Conservation (phyloP, 1,140 invertebrate species). For the Daktulosphaira vitifoliae region DNA sequence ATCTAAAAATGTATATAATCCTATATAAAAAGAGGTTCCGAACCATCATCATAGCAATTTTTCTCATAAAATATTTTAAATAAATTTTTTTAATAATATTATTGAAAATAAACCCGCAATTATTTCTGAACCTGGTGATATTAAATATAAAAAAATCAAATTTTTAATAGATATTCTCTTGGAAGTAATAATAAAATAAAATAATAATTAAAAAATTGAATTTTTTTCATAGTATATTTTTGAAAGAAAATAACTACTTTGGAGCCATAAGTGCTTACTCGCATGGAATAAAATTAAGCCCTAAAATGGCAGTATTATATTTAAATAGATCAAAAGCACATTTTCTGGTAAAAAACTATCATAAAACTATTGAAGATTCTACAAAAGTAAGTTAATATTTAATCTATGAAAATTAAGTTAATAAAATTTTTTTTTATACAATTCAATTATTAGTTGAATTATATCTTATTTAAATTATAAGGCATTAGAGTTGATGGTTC, state of each 20-base stretch:
- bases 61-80: not conserved
- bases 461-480: not conserved
- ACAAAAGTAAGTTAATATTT: constrained; percentile 47
- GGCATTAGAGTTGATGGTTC: constrained; percentile 35
- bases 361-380: constrained; percentile 57
- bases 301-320: constrained; percentile 64
- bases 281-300: constrained; percentile 64
- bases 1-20: constrained; percentile 4
- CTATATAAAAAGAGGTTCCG: no score
- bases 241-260: constrained; percentile 61
- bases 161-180: no score
- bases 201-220: no score
- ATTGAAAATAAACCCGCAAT: no score
- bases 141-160: no score
- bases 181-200: no score
- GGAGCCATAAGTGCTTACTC: constrained; percentile 72
- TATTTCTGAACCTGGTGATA: not conserved
- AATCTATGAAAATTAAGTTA: not conserved
- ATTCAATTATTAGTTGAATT: not conserved
- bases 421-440: not conserved
- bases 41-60: not conserved
- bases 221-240: constrained; percentile 53
- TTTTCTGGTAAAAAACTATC: constrained; percentile 61
- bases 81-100: no score
- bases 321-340: constrained; percentile 68